Percentiles rank a stretch among this genome's conserved stretches.
phyloP scores from a whole-genome alignment of 2,888 invertebrate species.

The Callyntrura sp. region DNA sequence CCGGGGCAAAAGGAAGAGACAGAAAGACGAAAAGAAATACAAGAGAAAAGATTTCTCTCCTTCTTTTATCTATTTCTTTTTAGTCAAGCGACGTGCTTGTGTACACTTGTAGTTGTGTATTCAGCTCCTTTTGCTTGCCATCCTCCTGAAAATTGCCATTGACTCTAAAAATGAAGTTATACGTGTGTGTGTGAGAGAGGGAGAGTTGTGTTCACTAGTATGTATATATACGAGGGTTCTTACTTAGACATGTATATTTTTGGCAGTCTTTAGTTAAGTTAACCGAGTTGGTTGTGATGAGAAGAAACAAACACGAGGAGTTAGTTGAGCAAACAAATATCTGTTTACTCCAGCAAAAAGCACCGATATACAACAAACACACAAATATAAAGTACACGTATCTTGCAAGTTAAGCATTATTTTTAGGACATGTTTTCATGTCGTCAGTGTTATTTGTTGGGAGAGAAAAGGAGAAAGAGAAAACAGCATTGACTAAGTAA shows the following conservation, averaged over 20 bases:
- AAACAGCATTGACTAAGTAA: slow-evolving; percentile 23
- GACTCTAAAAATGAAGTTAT: slow-evolving; percentile 6
- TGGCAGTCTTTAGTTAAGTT: background rate
- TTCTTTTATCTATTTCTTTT: slow-evolving; percentile 1
- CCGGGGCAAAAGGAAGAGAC: background rate
- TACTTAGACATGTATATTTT: background rate
- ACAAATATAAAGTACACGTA: background rate
- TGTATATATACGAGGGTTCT: background rate
- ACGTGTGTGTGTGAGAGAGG: no score
- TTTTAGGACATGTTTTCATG: slow-evolving; percentile 66
- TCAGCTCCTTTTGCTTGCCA: background rate
- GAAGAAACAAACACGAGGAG: slow-evolving; percentile 32
- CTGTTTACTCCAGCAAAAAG: slow-evolving; percentile 13
- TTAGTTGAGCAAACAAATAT: slow-evolving; percentile 70
- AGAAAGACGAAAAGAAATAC: background rate
- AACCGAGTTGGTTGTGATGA: slow-evolving; percentile 18
- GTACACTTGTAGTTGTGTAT: background rate
- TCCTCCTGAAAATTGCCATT: slow-evolving; percentile 26
- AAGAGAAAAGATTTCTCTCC: background rate
- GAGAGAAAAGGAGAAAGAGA: slow-evolving; percentile 21
- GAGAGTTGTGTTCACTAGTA: background rate
- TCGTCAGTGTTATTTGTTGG: slow-evolving; percentile 21
- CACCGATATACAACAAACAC: background rate
- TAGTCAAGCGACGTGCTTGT: slow-evolving; percentile 7
- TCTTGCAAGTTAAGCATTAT: slow-evolving; percentile 60